These are phyloP conservation scores for Gambusia holbrooki DNA, from an alignment of 2,113 vertebrate species.

Conservation along the genomic window DNA sequence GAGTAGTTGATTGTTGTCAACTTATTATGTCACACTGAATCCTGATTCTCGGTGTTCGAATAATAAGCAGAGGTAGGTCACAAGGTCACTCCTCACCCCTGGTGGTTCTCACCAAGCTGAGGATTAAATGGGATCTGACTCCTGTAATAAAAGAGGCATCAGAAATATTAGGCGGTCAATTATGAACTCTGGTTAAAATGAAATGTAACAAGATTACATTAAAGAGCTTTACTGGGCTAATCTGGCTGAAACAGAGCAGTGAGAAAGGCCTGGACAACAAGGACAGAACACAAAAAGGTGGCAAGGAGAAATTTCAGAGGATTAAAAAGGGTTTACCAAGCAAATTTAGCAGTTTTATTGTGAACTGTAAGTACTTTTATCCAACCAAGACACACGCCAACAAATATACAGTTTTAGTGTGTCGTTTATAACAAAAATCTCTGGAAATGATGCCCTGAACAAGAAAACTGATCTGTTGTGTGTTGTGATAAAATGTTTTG, in stretches of 20 bases:
- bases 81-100: constrained; percentile 44
- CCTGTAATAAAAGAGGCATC: constrained; percentile 52
- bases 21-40: constrained; percentile 44
- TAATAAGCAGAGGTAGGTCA: constrained; percentile 55
- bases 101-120: constrained; percentile 54
- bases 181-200: constrained; percentile 47
- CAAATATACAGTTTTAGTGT: neutral
- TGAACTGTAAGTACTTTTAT: neutral
- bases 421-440: neutral
- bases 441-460: neutral
- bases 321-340: constrained; percentile 28
- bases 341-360: neutral
- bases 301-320: constrained; percentile 27
- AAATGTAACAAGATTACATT: constrained; percentile 64
- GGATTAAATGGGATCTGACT: constrained; percentile 60
- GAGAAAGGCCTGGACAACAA: constrained; percentile 55
- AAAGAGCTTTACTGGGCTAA: constrained; percentile 67
- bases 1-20: constrained; percentile 35
- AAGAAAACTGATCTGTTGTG: constrained; percentile 7
- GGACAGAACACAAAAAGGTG: constrained; percentile 37
- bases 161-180: constrained; percentile 48
- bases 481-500: constrained; percentile 10
- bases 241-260: constrained; percentile 53
- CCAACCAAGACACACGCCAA: no score
- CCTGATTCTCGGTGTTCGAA: constrained; percentile 40